Evolutionary conservation across 2,113 vertebrate species (phyloP).

Genomic region (Caracal caracal): DNA sequence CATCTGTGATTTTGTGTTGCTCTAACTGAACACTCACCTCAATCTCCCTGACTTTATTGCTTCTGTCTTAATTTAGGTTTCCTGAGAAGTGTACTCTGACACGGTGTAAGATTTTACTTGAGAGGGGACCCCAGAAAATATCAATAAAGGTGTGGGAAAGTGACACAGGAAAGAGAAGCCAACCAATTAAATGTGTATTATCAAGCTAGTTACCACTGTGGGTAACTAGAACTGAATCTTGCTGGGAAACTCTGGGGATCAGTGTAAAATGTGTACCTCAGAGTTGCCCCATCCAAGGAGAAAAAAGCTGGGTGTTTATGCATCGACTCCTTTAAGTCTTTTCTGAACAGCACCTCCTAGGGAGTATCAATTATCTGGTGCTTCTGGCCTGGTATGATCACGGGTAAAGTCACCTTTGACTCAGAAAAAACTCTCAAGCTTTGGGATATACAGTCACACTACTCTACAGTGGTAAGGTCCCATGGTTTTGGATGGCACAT

Average conservation of each 20-base stretch:
- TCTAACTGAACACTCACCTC: neutral
- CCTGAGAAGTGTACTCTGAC: neutral
- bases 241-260: neutral
- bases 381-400: neutral
- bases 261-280: neutral
- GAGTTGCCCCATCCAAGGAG: neutral
- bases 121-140: neutral
- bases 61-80: neutral
- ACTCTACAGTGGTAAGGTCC: neutral
- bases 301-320: neutral
- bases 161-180: neutral
- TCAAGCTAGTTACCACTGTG: neutral
- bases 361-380: neutral
- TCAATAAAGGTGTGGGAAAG: neutral
- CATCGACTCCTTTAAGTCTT: neutral
- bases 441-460: neutral
- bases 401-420: neutral
- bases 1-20: neutral
- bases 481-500: neutral
- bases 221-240: neutral
- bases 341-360: neutral
- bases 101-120: neutral
- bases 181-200: neutral
- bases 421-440: neutral
- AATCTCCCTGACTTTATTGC: neutral